Percentiles rank a stretch among this genome's conserved stretches.
Evolutionary conservation across 2,113 vertebrate species (phyloP).

Genomic region (Chascanopsetta lugubris): DNA sequence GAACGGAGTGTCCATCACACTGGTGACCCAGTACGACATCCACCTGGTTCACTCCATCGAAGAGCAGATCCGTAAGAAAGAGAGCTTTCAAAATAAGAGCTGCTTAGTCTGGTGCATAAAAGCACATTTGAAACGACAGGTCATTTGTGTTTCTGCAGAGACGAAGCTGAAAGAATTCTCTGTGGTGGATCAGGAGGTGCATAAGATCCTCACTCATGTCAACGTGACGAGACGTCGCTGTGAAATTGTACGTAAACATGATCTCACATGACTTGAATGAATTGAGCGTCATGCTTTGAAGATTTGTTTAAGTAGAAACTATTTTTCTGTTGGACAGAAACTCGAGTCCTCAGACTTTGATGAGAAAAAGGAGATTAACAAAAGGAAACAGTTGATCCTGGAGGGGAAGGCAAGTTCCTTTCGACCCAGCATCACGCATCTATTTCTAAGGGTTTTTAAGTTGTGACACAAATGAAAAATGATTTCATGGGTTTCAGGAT

Average conservation of each 20-base stretch:
- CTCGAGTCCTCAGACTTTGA: slow-evolving; percentile 92
- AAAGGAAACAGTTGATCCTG: slow-evolving; percentile 93
- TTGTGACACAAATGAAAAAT: too few species aligned
- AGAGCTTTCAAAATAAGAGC: too few species aligned
- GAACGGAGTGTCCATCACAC: slow-evolving; percentile 88
- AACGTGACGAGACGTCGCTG: slow-evolving; percentile 89
- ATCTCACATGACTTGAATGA: background rate
- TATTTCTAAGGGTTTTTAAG: too few species aligned
- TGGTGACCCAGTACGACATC: slow-evolving; percentile 98
- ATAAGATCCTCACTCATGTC: slow-evolving; percentile 93
- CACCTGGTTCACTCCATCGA: slow-evolving; percentile 92
- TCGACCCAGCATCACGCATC: too few species aligned
- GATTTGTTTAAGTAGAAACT: too few species aligned
- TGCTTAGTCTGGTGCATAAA: too few species aligned
- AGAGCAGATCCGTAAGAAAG: slow-evolving; percentile 88
- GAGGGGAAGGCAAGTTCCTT: slow-evolving; percentile 89
- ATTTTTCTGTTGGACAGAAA: slow-evolving; percentile 78
- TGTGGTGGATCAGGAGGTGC: slow-evolving; percentile 84
- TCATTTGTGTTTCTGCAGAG: slow-evolving; percentile 74
- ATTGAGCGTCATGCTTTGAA: background rate
- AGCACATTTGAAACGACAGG: too few species aligned
- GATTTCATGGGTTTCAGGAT: too few species aligned
- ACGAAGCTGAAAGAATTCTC: slow-evolving; percentile 86
- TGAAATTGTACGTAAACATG: slow-evolving; percentile 75
- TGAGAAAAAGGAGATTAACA: slow-evolving; percentile 96